Percentiles rank a stretch among this genome's conserved stretches.
Evolutionary conservation across 2,113 vertebrate species (phyloP).

Genomic region (Dinomys branickii): DNA sequence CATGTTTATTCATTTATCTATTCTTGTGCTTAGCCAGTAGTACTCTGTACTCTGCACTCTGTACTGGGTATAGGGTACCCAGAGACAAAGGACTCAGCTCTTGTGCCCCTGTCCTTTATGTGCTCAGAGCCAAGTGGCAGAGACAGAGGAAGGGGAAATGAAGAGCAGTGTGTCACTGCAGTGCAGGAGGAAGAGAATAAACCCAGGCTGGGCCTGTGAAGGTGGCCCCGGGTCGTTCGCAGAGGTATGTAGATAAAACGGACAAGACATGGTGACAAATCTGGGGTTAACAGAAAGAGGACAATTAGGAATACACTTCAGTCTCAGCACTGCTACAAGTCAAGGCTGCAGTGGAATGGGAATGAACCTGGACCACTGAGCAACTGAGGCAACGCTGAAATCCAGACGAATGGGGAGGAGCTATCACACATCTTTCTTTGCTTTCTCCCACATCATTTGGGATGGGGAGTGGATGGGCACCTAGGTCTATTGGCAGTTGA

Average conservation of each 20-base stretch:
- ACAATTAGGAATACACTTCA: neutral
- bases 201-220: neutral
- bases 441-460: neutral
- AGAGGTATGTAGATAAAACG: neutral
- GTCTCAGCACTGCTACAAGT: neutral
- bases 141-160: neutral
- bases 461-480: neutral
- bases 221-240: neutral
- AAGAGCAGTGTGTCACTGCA: neutral
- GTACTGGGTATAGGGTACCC: neutral
- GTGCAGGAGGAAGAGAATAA: accelerated
- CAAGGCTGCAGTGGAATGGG: neutral
- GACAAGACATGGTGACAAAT: neutral
- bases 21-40: neutral
- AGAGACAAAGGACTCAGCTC: neutral
- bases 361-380: neutral
- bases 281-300: neutral
- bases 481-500: neutral
- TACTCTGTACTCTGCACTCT: neutral
- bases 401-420: accelerated
- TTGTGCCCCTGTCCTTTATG: accelerated
- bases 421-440: accelerated
- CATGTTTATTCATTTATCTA: neutral
- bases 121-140: neutral
- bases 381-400: neutral